Evolutionary conservation across 2,797 vertebrate genomes (phyloP), one percentile per base, ranked within the genome.

Genomic region (Urosaurus nigricauda): DNA sequence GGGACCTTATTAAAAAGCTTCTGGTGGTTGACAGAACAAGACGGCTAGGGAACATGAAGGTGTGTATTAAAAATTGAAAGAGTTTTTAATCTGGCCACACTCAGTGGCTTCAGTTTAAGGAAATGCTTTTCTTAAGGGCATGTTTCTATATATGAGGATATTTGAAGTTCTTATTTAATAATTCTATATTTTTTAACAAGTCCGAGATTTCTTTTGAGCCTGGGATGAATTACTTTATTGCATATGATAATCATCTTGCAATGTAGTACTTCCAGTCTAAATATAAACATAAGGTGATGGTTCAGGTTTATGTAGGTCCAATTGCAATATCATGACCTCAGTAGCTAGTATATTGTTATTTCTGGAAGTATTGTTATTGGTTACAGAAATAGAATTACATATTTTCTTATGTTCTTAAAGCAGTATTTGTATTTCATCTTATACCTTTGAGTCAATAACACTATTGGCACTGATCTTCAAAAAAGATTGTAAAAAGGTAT

Each of bases 1-100:
- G 99, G 94, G 99, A 99, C 94, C 97, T 99, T 95, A 98, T 99
- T 95, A 98, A 98, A 97, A 99, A 98, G 77, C 97, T 99, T 63
- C 98, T 99, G 56, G 98, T 99, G 86, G 98, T 98, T 81, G 99
- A 99, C 94, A 97, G 98, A 92, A 98, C 98, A 71, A 97, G 98
- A 88, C 96, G 99, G 75, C 96, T 99, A 1, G 99, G 99, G 68
- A 99, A 98, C 96, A 98, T 99, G 98, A 99, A 99, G 98, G 99
- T 99, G 88, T 96, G 98, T 95, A 65, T 82, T 77, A 87, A 87
- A 75, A 5, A 17, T 19, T 83, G 8, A 37, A 73, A 71, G 5
- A 47, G 2, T 29, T 58, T 74, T 86, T 90, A 14, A 26, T 35
- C 29, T 84, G 26, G 68, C 4, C 56, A 29, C 24, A 74, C 77